Percentiles rank a stretch among this genome's conserved stretches.
phyloP scores from a whole-genome alignment of 37 sponge, comb jelly and placozoan genomes.

The Crambe crambe region DNA sequence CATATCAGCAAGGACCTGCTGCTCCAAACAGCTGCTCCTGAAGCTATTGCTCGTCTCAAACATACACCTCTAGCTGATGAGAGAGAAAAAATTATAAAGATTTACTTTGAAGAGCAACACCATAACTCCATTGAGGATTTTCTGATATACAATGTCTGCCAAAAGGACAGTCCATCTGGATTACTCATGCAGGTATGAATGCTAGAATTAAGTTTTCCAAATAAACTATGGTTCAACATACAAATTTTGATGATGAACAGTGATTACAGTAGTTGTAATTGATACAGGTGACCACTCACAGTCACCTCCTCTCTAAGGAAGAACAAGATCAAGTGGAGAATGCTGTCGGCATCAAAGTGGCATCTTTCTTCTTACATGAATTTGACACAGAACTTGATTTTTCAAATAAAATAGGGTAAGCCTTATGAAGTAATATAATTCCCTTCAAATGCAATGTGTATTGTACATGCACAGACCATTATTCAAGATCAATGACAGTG shows the following conservation, averaged over 20 bases:
- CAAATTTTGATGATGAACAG: too few relatives aligned
- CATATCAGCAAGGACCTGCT: constrained; percentile 42
- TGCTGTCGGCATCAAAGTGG: constrained; percentile 5
- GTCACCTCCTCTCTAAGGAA: constrained; percentile 57
- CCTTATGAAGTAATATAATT: too few relatives aligned
- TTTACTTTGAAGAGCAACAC: constrained; percentile 51
- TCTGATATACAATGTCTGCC: constrained; percentile 4
- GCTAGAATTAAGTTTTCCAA: too few relatives aligned
- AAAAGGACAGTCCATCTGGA: background rate
- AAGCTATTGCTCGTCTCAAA: constrained; percentile 62
- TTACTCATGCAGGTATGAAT: constrained; percentile 43
- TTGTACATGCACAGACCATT: too few relatives aligned
- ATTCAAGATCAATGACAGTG: too few relatives aligned
- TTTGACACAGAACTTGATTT: too few relatives aligned
- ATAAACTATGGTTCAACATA: too few relatives aligned
- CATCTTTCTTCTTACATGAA: constrained; percentile 65
- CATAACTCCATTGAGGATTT: constrained; percentile 47
- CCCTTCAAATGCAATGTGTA: too few relatives aligned
- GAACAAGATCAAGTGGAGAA: constrained; percentile 30
- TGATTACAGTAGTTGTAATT: too few relatives aligned
- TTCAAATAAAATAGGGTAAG: too few relatives aligned
- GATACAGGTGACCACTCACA: constrained; percentile 80
- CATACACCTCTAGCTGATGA: constrained; percentile 18
- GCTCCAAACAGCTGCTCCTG: constrained; percentile 68
- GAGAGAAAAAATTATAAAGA: background rate